Base-by-base conservation (phyloP, 2,797 vertebrate genomes). In the Carcharodon carcharias region DNA sequence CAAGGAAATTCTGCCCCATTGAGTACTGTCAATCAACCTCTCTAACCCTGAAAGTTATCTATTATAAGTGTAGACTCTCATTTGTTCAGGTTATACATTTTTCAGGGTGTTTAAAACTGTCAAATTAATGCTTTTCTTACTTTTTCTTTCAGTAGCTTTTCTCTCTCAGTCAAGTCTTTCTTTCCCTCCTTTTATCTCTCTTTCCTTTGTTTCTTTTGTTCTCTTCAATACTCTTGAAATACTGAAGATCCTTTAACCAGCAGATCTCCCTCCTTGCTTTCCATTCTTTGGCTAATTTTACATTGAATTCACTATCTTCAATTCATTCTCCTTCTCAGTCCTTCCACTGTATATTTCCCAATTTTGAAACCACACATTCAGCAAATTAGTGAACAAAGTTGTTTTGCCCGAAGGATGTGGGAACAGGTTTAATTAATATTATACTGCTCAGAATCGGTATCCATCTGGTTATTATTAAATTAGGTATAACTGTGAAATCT, bases 151-250 rank as follows among this genome's bases (percentile, higher is more conserved):
- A 16, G 8, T n/a, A 9, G 5, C 35, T 50, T 16, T 40, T 77
- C 14, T 80, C 73, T n/a, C n/a, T 31, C 28, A 31, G 1, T 31
- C 71, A 31, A 69, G 28, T 35, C 28, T 31, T 73, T 31, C n/a
- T 40, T 31, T 35, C 45, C 45, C 45, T 50, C 45, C 45, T n/a
- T 67, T 67, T 67, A 67, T 9, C 77, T 50, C 82, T 21, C 35
- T 26, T 21, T 85, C 16, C 2, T 85, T 45, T 85, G 2, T 40
- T 85, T 85, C 82, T 40, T 97, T 97, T 61, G 98, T 97, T 96
- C 98, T 98, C 97, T 98, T 99, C 99, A 99, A 97, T 99, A 99
- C 96, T 99, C 98, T 0, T 97, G 98, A 97, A 99, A 99, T 96
- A 99, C 98, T 0, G 98, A 98, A 0, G 98, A 97, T 1, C 99